Base-by-base conservation (phyloP, 2,113 vertebrate species). In the Muntiacus reevesi region DNA sequence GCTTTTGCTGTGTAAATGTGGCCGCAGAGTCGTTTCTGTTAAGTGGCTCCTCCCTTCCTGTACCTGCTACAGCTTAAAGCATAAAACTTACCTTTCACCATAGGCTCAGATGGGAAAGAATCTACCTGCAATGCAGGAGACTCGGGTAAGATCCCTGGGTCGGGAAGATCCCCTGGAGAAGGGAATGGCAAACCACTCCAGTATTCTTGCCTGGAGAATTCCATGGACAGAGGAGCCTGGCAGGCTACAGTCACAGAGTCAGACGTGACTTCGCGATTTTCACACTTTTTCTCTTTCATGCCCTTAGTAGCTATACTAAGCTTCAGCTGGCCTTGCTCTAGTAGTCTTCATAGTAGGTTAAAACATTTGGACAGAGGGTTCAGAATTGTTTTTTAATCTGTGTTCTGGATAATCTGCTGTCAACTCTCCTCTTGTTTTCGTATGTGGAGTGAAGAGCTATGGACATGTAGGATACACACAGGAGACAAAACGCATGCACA, bases 1-100 rank as follows among this genome's bases (percentile, higher is more conserved):
- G 97, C 89, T 97, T 97, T 97, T 67, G 55, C 87, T 95, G 71
- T 89, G 78, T 54, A 92, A 98, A 97, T 97, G 97, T 98, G 97
- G 96, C 94, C 57, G 19, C 96, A 87, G 94, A 85, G 43, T 83
- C n/a, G 33, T 88, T 96, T 95, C 82, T 94, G 45, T 79, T n/a
- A 55, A 97, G 76, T 50, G 87, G 15, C 54, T 94, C 83, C 59
- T 88, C 88, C 79, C n/a, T 47, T 86, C 64, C 27, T 94, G 81
- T 74, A 30, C 17, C 28, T 27, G 50, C 45, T 40, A 54, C 14
- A 81, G 84, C 47, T 76, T 64, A 82, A 89, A 90, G 52, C 28
- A 71, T 36, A 93, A 91, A 79, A 78, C 78, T 67, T 50, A 25
- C 47, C 67, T 88, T 85, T 95, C 28, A 23, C 21, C 36, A 45